A percentile compares a stretch with the other conserved stretches of the same genome.
phyloP scores from a whole-genome alignment of 2,113 vertebrate genomes.

The Myocastor coypus region DNA sequence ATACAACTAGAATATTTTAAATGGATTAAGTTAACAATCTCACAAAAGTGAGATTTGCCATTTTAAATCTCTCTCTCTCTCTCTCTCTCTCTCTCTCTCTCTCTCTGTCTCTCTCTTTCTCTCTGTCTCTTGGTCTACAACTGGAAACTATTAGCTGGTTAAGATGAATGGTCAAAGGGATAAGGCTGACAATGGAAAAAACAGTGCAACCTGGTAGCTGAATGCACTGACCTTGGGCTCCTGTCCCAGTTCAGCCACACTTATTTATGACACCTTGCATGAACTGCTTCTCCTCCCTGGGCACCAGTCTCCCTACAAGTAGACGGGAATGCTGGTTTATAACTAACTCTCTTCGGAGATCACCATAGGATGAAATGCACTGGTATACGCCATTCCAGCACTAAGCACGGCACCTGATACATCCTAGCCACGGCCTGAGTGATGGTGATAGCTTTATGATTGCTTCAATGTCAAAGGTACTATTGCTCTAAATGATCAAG shows the following conservation, averaged over 20 bases:
- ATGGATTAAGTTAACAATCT: constrained; percentile 57
- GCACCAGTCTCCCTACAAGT: not conserved
- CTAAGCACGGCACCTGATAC: constrained; percentile 46
- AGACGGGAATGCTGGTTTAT: not conserved
- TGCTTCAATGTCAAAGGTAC: constrained; percentile 48
- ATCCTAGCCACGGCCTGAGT: not conserved
- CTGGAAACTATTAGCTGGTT: not conserved
- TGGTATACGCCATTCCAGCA: not conserved
- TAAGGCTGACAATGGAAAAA: not conserved
- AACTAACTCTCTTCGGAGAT: not conserved
- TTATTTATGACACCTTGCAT: not conserved
- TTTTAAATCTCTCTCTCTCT: constrained; percentile 3
- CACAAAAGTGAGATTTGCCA: constrained; percentile 53
- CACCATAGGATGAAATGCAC: not conserved
- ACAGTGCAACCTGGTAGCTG: not conserved
- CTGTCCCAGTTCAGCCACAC: not conserved
- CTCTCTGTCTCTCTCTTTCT: not conserved
- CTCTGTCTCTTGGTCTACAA: not conserved
- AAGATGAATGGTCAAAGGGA: not conserved
- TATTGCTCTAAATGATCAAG: constrained; percentile 61
- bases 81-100: too few relatives aligned
- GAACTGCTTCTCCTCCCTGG: not conserved
- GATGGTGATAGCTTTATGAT: constrained; percentile 45
- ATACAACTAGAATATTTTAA: constrained; percentile 57
- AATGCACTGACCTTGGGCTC: not conserved